These are phyloP conservation scores for Pteropus rufus DNA, from an alignment of 2,797 vertebrate species.

Conservation along the genomic window DNA sequence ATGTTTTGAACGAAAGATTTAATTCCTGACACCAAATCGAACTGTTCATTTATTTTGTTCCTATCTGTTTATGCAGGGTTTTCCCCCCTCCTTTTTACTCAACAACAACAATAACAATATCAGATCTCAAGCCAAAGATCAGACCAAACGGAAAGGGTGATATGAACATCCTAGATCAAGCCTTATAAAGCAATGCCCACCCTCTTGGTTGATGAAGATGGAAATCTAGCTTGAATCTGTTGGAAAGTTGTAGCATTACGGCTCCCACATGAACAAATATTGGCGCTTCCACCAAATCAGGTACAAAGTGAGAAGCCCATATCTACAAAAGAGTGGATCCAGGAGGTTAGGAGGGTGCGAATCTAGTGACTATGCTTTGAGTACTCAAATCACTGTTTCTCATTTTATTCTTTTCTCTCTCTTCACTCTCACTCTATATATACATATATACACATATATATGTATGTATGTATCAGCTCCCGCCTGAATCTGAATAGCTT, in stretches of 20 bases:
- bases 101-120: neutral
- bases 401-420: neutral
- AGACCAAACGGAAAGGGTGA: neutral
- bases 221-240: neutral
- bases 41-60: neutral
- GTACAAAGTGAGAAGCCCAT: neutral
- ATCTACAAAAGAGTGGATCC: neutral
- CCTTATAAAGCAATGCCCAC: neutral
- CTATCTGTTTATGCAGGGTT: neutral
- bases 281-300: neutral
- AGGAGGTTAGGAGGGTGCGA: neutral
- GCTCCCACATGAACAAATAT: neutral
- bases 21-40: neutral
- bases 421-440: neutral
- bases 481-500: neutral
- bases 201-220: neutral
- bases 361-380: neutral
- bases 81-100: neutral
- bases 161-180: neutral
- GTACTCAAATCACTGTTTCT: conserved; percentile 11
- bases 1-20: neutral
- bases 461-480: neutral
- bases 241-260: neutral
- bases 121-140: neutral
- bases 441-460: neutral